Evolutionary conservation across 2,888 invertebrate species (phyloP).

Genomic region (Hirudinaria manillensis): DNA sequence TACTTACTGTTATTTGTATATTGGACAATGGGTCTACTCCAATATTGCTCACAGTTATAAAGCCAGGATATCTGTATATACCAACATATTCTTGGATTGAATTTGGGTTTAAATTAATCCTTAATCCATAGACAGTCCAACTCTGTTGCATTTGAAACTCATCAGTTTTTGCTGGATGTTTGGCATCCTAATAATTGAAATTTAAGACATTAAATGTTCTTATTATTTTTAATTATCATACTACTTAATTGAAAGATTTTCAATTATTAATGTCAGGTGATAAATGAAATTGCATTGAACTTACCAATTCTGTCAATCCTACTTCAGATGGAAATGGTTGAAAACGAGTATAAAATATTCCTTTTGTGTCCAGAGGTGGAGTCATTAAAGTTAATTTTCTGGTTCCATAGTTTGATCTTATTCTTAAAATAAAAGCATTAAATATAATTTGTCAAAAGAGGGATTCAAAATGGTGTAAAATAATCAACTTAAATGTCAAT

Average conservation of each 20-base stretch:
- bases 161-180: conserved; percentile 32
- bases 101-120: conserved; percentile 23
- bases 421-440: conserved; percentile 18
- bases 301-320: conserved; percentile 33
- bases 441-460: too few relatives aligned
- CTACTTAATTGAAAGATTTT: neutral
- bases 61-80: conserved; percentile 17
- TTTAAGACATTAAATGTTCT: neutral
- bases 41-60: conserved; percentile 32
- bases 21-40: conserved; percentile 33
- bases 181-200: conserved; percentile 22
- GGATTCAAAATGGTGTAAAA: too few relatives aligned
- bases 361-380: neutral
- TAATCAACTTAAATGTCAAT: neutral
- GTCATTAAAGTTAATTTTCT: conserved; percentile 15
- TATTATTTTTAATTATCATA: neutral
- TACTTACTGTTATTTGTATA: conserved; percentile 32
- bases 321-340: conserved; percentile 28
- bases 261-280: neutral
- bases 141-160: conserved; percentile 18
- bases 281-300: neutral
- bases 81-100: conserved; percentile 34
- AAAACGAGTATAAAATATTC: conserved; percentile 25
- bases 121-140: conserved; percentile 37
- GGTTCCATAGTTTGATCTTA: conserved; percentile 23